Base-by-base conservation (phyloP, 2,113 vertebrate species). In the Platysteira castanea region DNA sequence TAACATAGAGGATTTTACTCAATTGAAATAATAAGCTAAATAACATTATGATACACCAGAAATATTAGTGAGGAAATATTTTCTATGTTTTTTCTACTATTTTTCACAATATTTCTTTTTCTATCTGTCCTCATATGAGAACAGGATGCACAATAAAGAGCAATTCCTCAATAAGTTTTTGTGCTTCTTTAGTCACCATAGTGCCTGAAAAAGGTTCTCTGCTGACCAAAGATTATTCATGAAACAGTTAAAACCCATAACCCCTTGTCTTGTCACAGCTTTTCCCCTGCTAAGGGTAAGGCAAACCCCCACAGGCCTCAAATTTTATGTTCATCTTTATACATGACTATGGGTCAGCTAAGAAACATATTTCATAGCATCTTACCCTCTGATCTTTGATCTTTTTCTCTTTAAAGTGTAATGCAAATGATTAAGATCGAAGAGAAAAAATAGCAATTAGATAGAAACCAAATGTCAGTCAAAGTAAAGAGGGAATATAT, bases 371-470 rank as follows among this genome's bases (percentile, higher is more conserved):
- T 92, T 95, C n/a, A 20, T 88, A 46, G 53, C 76, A 59, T 93
- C 56, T 89, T 42, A 70, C 50, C 17, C 39, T 91, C 39, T 95
- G 71, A 87, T 84, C 76, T 97, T 92, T 79, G 86, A 64, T 92
- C 65, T 93, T 91, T 85, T 79, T 83, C 50, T 86, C 64, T 91
- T 84, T 78, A 87, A 67, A 92, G 52, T 79, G 41, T 91, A 78
- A 95, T 84, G 86, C 39, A 94, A 90, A 73, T 93, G 46, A 96
- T 96, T 86, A 87, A 95, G 88, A 91, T 87, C 64, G 76, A 84
- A 96, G 61, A 95, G 60, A 86, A 93, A 90, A 84, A 79, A 24
- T 77, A 87, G 71, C 52, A 97, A 96, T 96, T 95, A 96, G 24
- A 50, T 50, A 59, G 75, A 91, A 96, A 91, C 13, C 2, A 12